Percentiles rank a stretch among this genome's conserved stretches.
These are phyloP conservation scores for Semaprochilodus insignis DNA, from an alignment of 2,797 vertebrate species.

Conservation along the genomic window DNA sequence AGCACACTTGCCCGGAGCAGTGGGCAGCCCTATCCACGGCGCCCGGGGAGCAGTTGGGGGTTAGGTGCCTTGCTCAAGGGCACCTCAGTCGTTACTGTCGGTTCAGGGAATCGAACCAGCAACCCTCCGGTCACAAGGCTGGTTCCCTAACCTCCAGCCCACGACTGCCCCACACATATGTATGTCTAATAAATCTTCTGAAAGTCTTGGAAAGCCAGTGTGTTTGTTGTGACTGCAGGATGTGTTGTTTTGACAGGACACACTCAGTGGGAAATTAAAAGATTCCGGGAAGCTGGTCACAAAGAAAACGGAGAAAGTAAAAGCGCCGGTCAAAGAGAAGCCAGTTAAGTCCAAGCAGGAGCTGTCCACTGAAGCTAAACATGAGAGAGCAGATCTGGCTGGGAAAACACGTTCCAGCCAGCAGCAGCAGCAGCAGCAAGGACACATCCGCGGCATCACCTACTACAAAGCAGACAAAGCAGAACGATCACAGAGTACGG, in stretches of 20 bases:
- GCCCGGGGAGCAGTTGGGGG: no score
- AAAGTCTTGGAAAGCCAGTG: no score
- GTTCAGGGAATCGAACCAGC: no score
- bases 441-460: slow-evolving; percentile 88
- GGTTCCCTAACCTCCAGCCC: no score
- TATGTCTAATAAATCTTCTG: no score
- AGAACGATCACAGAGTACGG: background rate
- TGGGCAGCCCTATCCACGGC: no score
- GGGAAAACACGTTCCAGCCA: slow-evolving; percentile 78
- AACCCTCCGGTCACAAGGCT: no score
- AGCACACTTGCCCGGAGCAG: no score
- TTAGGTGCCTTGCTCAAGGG: no score
- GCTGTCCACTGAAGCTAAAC: slow-evolving; percentile 63
- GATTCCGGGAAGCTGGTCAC: slow-evolving; percentile 73
- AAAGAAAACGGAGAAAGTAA: slow-evolving; percentile 81
- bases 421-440: slow-evolving; percentile 80
- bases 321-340: slow-evolving; percentile 82
- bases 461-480: slow-evolving; percentile 90
- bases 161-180: no score
- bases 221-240: slow-evolving; percentile 4
- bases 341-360: slow-evolving; percentile 87
- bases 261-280: slow-evolving; percentile 78
- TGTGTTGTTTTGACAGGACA: slow-evolving; percentile 78
- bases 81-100: no score
- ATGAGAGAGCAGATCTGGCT: slow-evolving; percentile 71